phyloP scores from a whole-genome alignment of 2,888 invertebrate species.

The Rhabditoides inermis region DNA sequence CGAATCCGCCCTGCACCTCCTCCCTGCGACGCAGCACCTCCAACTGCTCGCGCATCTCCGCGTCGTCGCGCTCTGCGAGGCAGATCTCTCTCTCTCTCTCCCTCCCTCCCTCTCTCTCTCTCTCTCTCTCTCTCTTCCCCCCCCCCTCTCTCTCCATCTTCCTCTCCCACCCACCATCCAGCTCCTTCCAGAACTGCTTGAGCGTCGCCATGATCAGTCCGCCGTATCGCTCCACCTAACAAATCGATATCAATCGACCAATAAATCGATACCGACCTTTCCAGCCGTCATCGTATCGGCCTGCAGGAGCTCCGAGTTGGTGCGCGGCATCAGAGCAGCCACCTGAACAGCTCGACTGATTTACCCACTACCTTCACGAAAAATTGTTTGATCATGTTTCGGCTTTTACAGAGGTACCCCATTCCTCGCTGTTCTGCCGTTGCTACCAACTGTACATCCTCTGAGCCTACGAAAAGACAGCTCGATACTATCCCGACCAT shows the following conservation, averaged over 20 bases:
- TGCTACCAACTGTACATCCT: too few relatives aligned
- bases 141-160: not conserved
- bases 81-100: too few relatives aligned
- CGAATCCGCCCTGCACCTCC: slow-evolving; percentile 20
- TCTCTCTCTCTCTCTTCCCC: too few relatives aligned
- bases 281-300: slow-evolving; percentile 40
- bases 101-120: too few relatives aligned
- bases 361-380: slow-evolving; percentile 3
- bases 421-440: too few relatives aligned
- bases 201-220: slow-evolving; percentile 33
- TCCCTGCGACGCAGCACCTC: slow-evolving; percentile 30
- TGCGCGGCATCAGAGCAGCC: slow-evolving; percentile 46
- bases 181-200: slow-evolving; percentile 32
- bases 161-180: slow-evolving; percentile 26
- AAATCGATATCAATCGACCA: not conserved
- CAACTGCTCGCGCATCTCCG: slow-evolving; percentile 28
- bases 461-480: too few relatives aligned
- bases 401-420: too few relatives aligned
- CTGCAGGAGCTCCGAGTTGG: slow-evolving; percentile 46
- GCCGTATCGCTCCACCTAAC: slow-evolving; percentile 28
- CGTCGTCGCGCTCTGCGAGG: slow-evolving; percentile 33
- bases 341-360: slow-evolving; percentile 20
- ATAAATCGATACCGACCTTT: slow-evolving; percentile 12
- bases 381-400: not conserved
- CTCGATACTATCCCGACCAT: too few relatives aligned